Conservation (phyloP, 2,113 vertebrate species). For the Oplegnathus fasciatus region DNA sequence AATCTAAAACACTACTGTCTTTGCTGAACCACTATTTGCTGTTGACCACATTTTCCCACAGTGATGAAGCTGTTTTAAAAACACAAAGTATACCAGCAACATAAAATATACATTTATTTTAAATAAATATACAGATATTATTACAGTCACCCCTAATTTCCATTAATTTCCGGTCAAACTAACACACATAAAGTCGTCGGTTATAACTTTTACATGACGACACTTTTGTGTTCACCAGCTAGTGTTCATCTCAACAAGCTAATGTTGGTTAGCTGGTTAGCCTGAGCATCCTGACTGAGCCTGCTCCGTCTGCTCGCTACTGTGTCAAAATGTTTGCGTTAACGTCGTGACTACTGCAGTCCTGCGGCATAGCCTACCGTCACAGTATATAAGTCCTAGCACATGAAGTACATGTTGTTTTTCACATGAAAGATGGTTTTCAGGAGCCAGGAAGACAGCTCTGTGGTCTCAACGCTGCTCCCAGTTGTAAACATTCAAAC, state of each 20-base stretch:
- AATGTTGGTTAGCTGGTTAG: conserved; percentile 37
- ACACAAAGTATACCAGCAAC: neutral
- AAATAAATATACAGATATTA: too few relatives aligned
- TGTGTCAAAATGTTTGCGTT: neutral
- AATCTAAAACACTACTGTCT: neutral
- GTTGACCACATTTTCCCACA: neutral
- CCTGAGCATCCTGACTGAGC: neutral
- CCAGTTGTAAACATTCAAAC: conserved; percentile 79
- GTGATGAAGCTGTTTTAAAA: neutral
- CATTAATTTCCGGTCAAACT: neutral
- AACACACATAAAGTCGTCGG: neutral
- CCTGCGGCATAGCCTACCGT: conserved; percentile 18
- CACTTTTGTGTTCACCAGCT: rapidly evolving
- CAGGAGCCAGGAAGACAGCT: neutral
- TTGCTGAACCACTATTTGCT: neutral
- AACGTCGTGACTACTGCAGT: rapidly evolving
- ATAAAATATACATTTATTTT: too few relatives aligned
- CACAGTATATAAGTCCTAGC: neutral
- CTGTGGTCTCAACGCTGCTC: neutral
- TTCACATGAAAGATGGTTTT: neutral
- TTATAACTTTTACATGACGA: neutral
- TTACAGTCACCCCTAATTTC: neutral
- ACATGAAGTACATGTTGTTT: neutral
- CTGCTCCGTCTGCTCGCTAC: neutral
- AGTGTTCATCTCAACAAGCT: neutral